Evolutionary conservation across 2,113 vertebrate genomes (phyloP), one percentile per base, ranked within the genome.

Genomic region (Brachyhypopomus gauderio): DNA sequence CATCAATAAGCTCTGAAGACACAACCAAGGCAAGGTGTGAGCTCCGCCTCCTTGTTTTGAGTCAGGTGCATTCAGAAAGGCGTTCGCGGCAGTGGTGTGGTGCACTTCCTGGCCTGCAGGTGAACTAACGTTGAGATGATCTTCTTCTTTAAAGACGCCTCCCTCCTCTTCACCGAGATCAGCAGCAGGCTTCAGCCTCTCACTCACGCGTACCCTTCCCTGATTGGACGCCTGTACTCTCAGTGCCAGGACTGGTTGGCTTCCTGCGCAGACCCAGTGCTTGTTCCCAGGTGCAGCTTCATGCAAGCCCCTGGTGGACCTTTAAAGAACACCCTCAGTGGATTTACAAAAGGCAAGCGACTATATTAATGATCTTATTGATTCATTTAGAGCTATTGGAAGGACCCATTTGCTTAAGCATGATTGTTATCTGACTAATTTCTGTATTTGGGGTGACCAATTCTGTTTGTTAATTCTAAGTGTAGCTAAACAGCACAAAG

Each of bases 231-330:
- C 62, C 89, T 95, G 76, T 95, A 94, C 73, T 89, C 89, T 45
- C 93, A 95, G 77, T 92, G 93, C 5, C 82, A 90, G 45, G 88
- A 88, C 60, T 94, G 94, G 91, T 89, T 95, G 76, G 78, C 81
- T 0, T 41, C 58, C 0, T 93, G 89, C 77, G 78, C 90, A 0
- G 81, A 92, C n/a, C 95, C 95, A 0, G 38, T 93, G 71, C 91
- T 96, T 8, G 67, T 94, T 45, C 95, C 94, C 0, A 89, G 88
- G 0, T 63, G 86, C 11, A 92, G 91, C 20, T 96, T 96, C 87
- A 92, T 97, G 64, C 93, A 92, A 73, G 88, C 91, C 20, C 94
- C 95, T 0, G 93, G 90, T 1, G 92, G 91, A 8, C 88, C 92
- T 17, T 92, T 95, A 11, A 86, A 73, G 34, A 89, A 88, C 16